Evolutionary conservation across 2,888 invertebrate species (phyloP).

Genomic region (Cryptus armator): DNA sequence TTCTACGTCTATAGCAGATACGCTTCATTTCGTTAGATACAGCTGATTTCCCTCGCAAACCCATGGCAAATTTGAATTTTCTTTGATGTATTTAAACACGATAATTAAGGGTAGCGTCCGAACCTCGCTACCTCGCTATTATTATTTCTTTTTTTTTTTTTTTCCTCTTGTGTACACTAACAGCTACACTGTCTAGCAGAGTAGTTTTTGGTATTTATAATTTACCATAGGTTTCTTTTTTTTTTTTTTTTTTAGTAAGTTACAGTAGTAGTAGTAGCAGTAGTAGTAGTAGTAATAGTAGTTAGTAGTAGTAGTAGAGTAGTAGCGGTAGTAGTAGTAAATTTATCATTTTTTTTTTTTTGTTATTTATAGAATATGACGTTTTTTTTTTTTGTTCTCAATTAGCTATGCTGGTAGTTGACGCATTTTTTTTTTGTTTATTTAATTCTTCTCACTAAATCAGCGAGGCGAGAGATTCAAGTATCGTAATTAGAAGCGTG

Average conservation of each 20-base stretch:
- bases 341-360: constrained; percentile 73
- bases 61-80: constrained; percentile 57
- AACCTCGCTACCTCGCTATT: constrained; percentile 60
- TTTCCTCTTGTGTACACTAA: constrained; percentile 72
- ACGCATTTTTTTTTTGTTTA: constrained; percentile 70
- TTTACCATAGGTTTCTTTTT: constrained; percentile 42
- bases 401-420: constrained; percentile 77
- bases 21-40: constrained; percentile 54
- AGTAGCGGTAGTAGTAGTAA: constrained; percentile 72
- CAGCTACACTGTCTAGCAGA: constrained; percentile 76
- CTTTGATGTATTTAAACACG: constrained; percentile 51
- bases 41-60: constrained; percentile 48
- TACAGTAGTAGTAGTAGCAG: constrained; percentile 62
- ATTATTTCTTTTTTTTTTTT: constrained; percentile 44
- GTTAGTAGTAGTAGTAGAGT: constrained; percentile 68
- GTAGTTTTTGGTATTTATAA: constrained; percentile 67
- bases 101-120: constrained; percentile 56
- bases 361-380: constrained; percentile 63
- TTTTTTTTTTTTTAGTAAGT: constrained; percentile 51
- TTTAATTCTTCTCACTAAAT: constrained; percentile 73
- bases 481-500: constrained; percentile 77
- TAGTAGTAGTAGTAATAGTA: constrained; percentile 67
- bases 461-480: constrained; percentile 80
- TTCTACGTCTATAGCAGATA: constrained; percentile 56
- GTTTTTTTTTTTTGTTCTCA: constrained; percentile 64